Base-by-base conservation (phyloP, 2,797 vertebrate genomes). In the Sitta carolinensis region DNA sequence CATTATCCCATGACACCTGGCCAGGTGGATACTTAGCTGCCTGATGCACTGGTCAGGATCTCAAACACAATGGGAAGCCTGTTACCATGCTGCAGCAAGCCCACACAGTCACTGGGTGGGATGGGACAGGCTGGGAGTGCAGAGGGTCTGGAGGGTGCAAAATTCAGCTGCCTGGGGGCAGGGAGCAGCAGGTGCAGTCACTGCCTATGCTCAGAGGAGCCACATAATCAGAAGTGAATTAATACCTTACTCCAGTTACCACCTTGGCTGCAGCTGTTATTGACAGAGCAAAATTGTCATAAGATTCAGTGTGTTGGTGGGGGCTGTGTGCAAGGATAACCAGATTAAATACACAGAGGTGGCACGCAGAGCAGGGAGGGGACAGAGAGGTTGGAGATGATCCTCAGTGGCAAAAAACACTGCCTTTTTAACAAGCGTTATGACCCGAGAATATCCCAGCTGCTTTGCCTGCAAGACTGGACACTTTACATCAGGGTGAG, bases 401-500 rank as follows among this genome's bases (percentile, higher is more conserved):
- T n/a, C 18, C 29, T 78, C 69, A 29, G 25, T 29, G 27, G 13
- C 55, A 86, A 77, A 38, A 84, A 26, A 30, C 25, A 76, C 5
- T 0, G 0, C 43, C 26, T 58, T 67, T 54, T 85, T 30, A 40
- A 23, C 32, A 92, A 70, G 34, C 13, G 42, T 14, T 17, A 19
- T 11, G 32, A 77, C 6, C 11, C 13, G 21, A 67, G 45, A 80
- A 40, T 45, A 34, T 47, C 23, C 19, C 32, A 45, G 40, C 7
- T 63, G 21, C 66, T 80, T 87, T 19, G 10, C 12, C 19, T 66
- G 10, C n/a, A 45, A 52, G 62, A n/a, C 29, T 11, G 42, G 27
- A 69, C 0, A 0, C 22, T 36, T 1, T 7, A 43, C 0, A 0
- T 52, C 29, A 23, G 20, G 16, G 5, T 52, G 4, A 73, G 7